These are phyloP conservation scores for Metopolophium dirhodum DNA, from an alignment of 1,140 invertebrate genomes.

Conservation along the genomic window DNA sequence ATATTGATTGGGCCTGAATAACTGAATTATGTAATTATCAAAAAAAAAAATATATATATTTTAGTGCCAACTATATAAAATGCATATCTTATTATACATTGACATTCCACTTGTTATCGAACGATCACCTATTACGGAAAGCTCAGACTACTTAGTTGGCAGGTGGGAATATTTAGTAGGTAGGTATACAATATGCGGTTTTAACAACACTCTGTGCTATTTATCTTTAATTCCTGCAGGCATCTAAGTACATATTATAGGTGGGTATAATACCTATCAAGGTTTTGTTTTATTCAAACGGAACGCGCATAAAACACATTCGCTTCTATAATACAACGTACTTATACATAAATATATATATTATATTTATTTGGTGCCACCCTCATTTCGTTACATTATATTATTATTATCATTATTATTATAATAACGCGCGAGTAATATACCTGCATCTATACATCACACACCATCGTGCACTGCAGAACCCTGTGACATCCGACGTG, in stretches of 20 bases:
- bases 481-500: slow-evolving; percentile 31
- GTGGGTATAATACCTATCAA: not conserved
- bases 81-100: not conserved
- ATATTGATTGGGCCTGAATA: too few relatives aligned
- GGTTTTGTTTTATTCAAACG: not conserved
- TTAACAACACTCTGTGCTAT: not conserved
- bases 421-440: not conserved
- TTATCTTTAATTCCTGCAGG: not conserved
- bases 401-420: not conserved
- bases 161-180: too few relatives aligned
- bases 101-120: not conserved
- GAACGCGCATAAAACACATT: not conserved
- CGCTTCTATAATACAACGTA: not conserved
- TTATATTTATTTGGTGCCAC: not conserved
- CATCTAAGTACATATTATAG: not conserved
- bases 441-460: not conserved
- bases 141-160: not conserved
- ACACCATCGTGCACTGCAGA: not conserved
- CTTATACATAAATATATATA: not conserved
- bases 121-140: not conserved
- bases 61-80: not conserved
- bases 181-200: not conserved
- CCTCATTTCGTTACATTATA: not conserved
- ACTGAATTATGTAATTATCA: not conserved
- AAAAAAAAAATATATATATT: not conserved